phyloP scores from a whole-genome alignment of 2,888 invertebrate genomes.

The Alsophila aescularia region DNA sequence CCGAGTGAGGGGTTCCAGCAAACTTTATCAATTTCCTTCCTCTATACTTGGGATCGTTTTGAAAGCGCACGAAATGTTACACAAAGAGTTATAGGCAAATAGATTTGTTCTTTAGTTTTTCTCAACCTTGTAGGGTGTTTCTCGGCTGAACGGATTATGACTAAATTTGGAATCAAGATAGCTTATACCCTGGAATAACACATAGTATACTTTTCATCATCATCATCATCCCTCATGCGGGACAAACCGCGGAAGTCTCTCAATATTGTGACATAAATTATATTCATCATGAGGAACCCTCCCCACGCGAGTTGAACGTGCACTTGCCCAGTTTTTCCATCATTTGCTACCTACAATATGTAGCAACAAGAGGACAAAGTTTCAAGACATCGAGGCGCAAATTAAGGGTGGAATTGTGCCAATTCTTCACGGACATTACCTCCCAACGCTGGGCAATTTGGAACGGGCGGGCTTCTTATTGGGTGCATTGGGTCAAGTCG shows the following conservation, averaged over 20 bases:
- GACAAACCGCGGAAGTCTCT: no score
- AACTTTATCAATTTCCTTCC: slow-evolving; percentile 35
- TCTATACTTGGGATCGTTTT: not conserved
- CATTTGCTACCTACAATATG: not conserved
- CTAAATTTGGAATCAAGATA: no score
- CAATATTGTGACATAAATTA: no score
- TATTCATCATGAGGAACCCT: no score
- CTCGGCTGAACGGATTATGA: no score
- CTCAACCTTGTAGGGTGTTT: no score
- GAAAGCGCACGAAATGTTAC: not conserved
- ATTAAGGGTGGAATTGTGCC: slow-evolving; percentile 6
- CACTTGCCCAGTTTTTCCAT: not conserved
- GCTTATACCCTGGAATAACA: no score
- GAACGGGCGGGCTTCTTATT: not conserved
- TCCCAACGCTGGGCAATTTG: slow-evolving; percentile 1
- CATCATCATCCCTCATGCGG: no score
- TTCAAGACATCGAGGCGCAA: slow-evolving; percentile 2
- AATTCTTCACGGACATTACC: slow-evolving; percentile 10
- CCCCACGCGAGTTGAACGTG: no score
- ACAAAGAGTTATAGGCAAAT: not conserved
- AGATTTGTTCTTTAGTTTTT: no score
- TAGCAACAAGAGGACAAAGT: slow-evolving; percentile 1
- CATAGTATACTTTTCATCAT: no score
- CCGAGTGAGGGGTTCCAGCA: slow-evolving; percentile 10
- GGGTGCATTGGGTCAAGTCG: not conserved